These are phyloP conservation scores for Synanthedon vespiformis DNA, from an alignment of 2,888 invertebrate genomes.

Conservation along the genomic window DNA sequence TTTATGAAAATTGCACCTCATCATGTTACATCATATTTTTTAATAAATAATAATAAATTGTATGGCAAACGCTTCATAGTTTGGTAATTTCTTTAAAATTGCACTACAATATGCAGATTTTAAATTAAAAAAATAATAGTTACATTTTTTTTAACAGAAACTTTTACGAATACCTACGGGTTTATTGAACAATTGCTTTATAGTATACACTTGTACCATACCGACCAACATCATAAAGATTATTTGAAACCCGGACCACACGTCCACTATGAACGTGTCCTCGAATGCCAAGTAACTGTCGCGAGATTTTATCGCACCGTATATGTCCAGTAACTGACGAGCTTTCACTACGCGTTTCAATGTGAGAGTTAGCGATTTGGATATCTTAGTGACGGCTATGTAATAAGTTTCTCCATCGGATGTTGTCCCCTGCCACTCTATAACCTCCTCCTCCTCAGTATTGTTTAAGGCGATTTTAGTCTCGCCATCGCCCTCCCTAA, in stretches of 20 bases:
- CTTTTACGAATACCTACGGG: conserved; percentile 2
- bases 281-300: conserved; percentile 84
- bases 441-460: conserved; percentile 38
- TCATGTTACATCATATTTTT: no score
- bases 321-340: conserved; percentile 74
- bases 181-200: conserved; percentile 68
- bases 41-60: no score
- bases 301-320: conserved; percentile 81
- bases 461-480: conserved; percentile 22
- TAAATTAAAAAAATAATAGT: not conserved
- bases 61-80: no score
- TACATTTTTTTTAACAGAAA: not conserved
- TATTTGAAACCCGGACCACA: conserved; percentile 82
- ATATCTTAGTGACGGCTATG: conserved; percentile 64
- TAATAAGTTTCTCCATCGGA: conserved; percentile 33
- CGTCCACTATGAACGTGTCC: conserved; percentile 84
- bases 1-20: no score
- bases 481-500: conserved; percentile 34
- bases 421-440: conserved; percentile 42
- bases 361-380: conserved; percentile 75
- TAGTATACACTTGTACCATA: conserved; percentile 80
- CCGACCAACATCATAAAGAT: conserved; percentile 80
- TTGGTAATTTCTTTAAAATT: no score
- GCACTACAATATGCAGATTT: no score
- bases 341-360: conserved; percentile 73